Evolutionary conservation across 92 coral and sea anemone species (phyloP), one percentile per base, ranked within the genome.

Genomic region (Zoanthus gigantus): DNA sequence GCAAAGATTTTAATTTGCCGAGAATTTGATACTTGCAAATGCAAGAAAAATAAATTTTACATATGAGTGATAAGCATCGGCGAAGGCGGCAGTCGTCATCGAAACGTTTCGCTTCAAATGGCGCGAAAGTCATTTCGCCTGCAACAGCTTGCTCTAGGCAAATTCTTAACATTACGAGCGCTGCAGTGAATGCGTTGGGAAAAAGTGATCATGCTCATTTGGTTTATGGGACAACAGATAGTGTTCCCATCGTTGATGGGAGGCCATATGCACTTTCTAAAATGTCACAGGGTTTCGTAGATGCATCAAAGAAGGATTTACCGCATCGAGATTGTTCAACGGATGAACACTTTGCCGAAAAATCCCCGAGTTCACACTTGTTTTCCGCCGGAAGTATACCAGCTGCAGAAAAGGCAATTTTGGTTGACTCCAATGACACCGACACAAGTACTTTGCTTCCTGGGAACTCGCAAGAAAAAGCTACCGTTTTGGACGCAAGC

Each of bases 151-250:
- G 75, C 37, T 88, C 94, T 6, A 89, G 81, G 75, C 95, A 96
- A 83, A 95, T 96, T 58, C 92, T 96, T 16, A 91, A 93, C 8
- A 81, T 94, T 66, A 96, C 99, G 15, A 92, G 71, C 87, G 99
- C 99, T 74, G 99, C 99, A 14, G 99, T 92, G 11, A 79, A 93
- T 84, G 98, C 98, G n/a, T 78, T 96, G 67, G 73, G 93, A n/a
- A 78, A 79, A 71, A 65, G 79, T 14, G 85, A 75, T 56, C 74
- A 78, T 47, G 65, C 13, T 28, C 77, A 75, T 23, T 63, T 42
- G 32, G 18, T 47, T 50, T 57, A 65, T 32, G 8, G 44, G n/a
- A 68, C 28, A 48, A 30, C 79, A 63, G 85, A 32, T 18, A 50
- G 56, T 61, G 76, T 72, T 42, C 50, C 61, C 58, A 67, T 31